Base-by-base conservation (phyloP, 2,888 invertebrate genomes). In the Palloptera scutellata region DNA sequence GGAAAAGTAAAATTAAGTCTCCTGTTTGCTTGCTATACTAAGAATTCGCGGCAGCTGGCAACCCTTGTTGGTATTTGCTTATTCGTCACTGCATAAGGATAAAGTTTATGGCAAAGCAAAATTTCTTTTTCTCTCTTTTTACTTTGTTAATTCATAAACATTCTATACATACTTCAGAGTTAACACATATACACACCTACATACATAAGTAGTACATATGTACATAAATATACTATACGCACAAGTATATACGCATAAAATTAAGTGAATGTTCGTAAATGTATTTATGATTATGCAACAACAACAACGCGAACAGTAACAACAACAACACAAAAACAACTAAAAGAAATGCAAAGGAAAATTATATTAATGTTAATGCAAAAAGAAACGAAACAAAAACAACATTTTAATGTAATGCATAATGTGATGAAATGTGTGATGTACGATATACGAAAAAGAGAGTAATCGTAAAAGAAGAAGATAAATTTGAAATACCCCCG, bases 211-310 rank as follows among this genome's bases (percentile, higher is more conserved):
- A 17, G 51, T 17, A 53, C 30, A 52, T 51, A 19, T n/a, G 20
- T 53, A 20, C 30, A 12, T 13, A 48, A 40, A 48, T 52, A 57
- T 42, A 12, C 41, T 1, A 60, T 9, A 42, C 8, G n/a, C 17
- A 15, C 60, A 12, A 42, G 40, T 41, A 40, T 20, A 53, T 41
- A 8, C 41, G 48, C 51, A 73, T 73, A 72, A 73, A 73, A 70
- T 72, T 72, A 72, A 72, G 68, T 77, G 77, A 79, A 80, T 79
- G 79, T 80, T 78, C 75, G 75, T 78, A 79, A 80, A 80, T 78
- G 79, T 80, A 79, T 80, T 80, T 80, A 80, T 78, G 81, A 81
- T 81, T 79, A 81, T 81, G 80, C 78, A 78, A 77, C 72, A 77
- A 77, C 30, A 30, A 30, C 30, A 30, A 30, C n/a, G n/a, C n/a